phyloP scores from a whole-genome alignment of 2,888 invertebrate genomes.

The Arge pagana region DNA sequence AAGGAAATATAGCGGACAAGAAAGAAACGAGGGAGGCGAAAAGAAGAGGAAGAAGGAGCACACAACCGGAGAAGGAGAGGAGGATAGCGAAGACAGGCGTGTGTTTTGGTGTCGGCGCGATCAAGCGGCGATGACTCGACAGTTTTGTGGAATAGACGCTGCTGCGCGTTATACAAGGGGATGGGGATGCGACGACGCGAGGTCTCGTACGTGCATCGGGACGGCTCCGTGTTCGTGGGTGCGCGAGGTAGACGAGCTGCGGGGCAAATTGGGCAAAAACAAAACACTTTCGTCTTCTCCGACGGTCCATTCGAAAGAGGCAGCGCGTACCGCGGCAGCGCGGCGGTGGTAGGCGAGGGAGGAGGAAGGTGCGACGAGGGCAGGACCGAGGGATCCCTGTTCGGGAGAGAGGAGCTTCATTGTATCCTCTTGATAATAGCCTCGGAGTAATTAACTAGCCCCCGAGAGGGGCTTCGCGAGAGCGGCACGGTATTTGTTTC shows the following conservation, averaged over 20 bases:
- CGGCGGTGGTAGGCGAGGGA: too few species aligned
- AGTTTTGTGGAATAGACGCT: conserved; percentile 36
- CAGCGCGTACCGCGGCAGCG: too few species aligned
- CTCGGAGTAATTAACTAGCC: conserved; percentile 14
- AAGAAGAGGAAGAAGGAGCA: neutral
- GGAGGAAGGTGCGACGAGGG: too few species aligned
- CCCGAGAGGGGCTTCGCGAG: neutral
- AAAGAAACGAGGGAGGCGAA: conserved; percentile 27
- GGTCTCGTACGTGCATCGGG: too few species aligned
- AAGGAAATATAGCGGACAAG: too few species aligned
- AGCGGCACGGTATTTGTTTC: conserved; percentile 16
- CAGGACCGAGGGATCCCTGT: too few species aligned
- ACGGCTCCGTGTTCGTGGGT: conserved; percentile 34
- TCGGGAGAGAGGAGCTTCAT: too few species aligned
- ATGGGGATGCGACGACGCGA: too few species aligned
- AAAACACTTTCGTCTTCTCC: conserved; percentile 36
- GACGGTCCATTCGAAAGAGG: neutral
- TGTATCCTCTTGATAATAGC: conserved; percentile 20
- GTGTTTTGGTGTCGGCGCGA: conserved; percentile 49
- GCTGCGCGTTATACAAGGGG: too few species aligned
- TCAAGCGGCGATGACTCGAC: conserved; percentile 54
- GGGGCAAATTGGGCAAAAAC: conserved; percentile 51
- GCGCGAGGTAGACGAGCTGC: conserved; percentile 22
- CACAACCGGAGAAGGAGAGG: neutral
- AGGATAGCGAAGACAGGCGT: neutral